A percentile compares a stretch with the other conserved stretches of the same genome.
phyloP scores from a whole-genome alignment of 2,797 vertebrate species.

The Zonotrichia albicollis region DNA sequence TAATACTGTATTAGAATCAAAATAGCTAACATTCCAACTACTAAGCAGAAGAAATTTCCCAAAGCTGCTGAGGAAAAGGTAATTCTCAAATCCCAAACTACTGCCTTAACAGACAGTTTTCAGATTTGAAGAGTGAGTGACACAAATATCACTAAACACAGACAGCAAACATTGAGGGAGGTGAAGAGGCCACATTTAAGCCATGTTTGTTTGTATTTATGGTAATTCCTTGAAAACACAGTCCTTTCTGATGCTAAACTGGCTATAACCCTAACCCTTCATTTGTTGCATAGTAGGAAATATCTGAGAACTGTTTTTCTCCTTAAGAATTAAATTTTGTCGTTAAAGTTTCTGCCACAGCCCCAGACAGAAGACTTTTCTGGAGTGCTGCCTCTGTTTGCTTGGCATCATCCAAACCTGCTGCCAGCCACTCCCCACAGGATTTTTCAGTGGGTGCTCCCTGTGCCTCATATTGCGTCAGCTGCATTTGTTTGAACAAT shows the following conservation, averaged over 20 bases:
- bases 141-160: neutral
- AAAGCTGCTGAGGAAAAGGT: neutral
- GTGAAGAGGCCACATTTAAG: neutral
- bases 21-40: neutral
- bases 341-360: neutral
- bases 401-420: neutral
- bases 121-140: neutral
- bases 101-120: neutral
- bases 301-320: neutral
- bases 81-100: neutral
- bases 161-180: neutral
- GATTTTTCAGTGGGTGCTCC: neutral
- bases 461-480: neutral
- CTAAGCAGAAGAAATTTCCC: neutral
- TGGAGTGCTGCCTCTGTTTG: neutral
- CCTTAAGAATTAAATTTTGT: neutral
- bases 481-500: neutral
- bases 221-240: neutral
- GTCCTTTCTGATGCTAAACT: neutral
- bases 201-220: neutral
- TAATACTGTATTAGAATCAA: neutral
- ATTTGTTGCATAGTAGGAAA: neutral
- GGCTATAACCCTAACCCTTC: neutral
- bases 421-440: neutral
- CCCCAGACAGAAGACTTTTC: neutral